phyloP scores from a whole-genome alignment of 2,113 vertebrate genomes.

The Vidua macroura region DNA sequence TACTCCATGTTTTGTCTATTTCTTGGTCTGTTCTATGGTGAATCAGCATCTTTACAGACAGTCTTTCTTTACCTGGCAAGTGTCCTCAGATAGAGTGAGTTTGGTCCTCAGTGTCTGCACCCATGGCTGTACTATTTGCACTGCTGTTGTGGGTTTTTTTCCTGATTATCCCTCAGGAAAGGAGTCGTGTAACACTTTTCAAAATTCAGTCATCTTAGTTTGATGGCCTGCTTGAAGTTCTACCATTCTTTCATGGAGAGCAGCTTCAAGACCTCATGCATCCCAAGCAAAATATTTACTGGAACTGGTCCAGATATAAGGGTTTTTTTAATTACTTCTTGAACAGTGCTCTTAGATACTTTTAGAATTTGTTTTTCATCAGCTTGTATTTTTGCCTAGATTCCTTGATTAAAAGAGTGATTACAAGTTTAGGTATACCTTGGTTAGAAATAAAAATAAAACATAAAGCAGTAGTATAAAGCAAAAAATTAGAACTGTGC shows the following conservation, averaged over 20 bases:
- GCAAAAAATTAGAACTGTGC: background rate
- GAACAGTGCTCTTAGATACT: background rate
- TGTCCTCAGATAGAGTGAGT: background rate
- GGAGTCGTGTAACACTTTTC: background rate
- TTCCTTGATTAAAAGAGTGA: background rate
- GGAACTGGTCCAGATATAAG: background rate
- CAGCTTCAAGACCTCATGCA: background rate
- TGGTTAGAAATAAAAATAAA: background rate
- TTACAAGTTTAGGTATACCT: background rate
- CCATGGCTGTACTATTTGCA: background rate
- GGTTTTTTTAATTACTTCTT: accelerated
- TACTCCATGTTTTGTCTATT: background rate
- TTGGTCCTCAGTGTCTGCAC: background rate
- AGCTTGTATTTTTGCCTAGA: background rate
- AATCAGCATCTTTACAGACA: background rate
- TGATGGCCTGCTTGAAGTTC: background rate
- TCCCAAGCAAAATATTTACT: background rate
- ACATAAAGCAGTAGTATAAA: background rate
- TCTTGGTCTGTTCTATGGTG: background rate
- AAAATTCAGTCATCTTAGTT: background rate
- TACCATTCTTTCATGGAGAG: background rate
- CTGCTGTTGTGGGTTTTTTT: background rate
- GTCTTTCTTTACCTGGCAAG: background rate
- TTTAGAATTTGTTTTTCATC: background rate
- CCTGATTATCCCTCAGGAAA: background rate